These are phyloP conservation scores for Capra hircus DNA, from an alignment of 2,113 vertebrate species.

Conservation along the genomic window DNA sequence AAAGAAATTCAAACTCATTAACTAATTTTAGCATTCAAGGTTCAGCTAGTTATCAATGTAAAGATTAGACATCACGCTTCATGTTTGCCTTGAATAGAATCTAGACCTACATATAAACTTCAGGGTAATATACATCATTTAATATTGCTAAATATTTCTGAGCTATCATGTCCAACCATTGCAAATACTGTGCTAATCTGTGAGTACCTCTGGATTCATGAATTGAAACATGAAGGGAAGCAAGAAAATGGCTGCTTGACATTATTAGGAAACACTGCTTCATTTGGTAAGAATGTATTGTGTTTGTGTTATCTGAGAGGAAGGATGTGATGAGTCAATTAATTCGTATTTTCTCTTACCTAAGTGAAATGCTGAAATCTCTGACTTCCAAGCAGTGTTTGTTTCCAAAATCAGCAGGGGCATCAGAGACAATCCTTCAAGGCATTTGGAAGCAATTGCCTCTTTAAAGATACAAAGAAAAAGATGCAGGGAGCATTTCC, in stretches of 20 bases:
- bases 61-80: not conserved
- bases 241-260: not conserved
- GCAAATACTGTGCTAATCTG: not conserved
- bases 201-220: not conserved
- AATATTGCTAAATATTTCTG: not conserved
- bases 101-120: not conserved
- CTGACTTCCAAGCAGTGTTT: not conserved
- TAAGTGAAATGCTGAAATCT: not conserved
- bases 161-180: not conserved
- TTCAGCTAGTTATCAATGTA: not conserved
- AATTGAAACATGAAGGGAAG: not conserved
- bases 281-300: not conserved
- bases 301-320: not conserved
- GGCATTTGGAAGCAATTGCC: not conserved
- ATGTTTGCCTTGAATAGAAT: not conserved
- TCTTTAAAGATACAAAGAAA: not conserved
- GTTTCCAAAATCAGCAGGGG: not conserved
- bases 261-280: conserved; percentile 12
- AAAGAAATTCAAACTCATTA: not conserved
- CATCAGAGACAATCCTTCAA: not conserved
- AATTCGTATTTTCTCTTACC: conserved; percentile 36
- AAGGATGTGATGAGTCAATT: conserved; percentile 42
- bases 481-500: not conserved
- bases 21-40: not conserved
- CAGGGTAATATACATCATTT: not conserved